Base-by-base conservation (phyloP, 1,140 invertebrate genomes). In the Teleopsis dalmanni region DNA sequence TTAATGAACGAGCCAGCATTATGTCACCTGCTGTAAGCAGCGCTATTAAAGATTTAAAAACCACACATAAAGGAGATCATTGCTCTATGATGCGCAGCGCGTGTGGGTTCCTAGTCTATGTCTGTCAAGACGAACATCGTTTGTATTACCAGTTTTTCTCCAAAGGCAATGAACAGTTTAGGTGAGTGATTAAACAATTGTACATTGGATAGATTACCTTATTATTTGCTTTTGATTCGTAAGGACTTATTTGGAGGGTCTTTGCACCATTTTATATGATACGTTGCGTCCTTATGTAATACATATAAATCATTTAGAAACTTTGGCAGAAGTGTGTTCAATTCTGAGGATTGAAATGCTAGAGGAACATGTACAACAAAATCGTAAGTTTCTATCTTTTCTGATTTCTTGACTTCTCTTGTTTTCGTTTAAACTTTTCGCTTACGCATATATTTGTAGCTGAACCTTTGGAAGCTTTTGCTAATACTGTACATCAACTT, bases 291-390 rank as follows among this genome's bases (percentile, higher is more conserved):
- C 97, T 2, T 83, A 91, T 45, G 88, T 99, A 29, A 96, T 99
- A 53, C 91, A 96, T 63, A 91, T 98, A 41, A 93, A 95, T 68
- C 95, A 99, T 74, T 76, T 99, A 57, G 96, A 99, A 77, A 97
- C 95, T 1, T 73, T 99, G 11, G 89, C 95, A 0, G 96, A 99
- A 73, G 82, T 99, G 18, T 98, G 95, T 65, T 87, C 87, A 26
- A 97, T 99, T 52, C 74, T 99, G 2, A 82, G 84, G 40, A 81
- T 91, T 36, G 95, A 98, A 76, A 94, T 98, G 82, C 75, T 97
- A 9, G 91, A 95, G 62, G 94, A 98, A 59, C 91, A 95, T 61
- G 87, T 93, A 2, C 81, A 84, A 52, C 87, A 84, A 57, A 91
- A 91, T 71, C 78, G 86, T 87, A 73, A 81, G 75, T 66, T 7